Evolutionary conservation across 2,797 vertebrate species (phyloP).

Genomic region (Bryconaethiops microstoma): DNA sequence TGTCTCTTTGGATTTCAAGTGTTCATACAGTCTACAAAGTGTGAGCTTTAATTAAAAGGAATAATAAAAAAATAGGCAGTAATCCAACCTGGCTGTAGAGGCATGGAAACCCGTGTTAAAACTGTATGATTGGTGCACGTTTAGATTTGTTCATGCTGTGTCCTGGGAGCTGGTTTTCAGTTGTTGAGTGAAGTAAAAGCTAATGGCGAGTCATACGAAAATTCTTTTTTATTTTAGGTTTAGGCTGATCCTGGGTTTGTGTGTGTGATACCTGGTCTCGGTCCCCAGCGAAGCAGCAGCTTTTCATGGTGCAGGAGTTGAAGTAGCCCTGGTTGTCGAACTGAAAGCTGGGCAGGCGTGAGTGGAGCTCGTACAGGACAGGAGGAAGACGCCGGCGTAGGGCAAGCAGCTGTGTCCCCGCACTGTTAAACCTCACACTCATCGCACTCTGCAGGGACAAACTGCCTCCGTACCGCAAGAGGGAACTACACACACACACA

Average conservation of each 20-base stretch:
- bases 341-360: conserved; percentile 95
- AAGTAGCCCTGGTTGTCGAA: conserved; percentile 99
- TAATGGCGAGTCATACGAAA: too few species aligned
- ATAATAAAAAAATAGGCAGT: too few species aligned
- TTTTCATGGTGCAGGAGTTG: conserved; percentile 99
- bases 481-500: conserved; percentile 77
- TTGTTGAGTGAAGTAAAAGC: too few species aligned
- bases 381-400: conserved; percentile 93
- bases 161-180: too few species aligned
- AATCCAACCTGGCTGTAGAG: too few species aligned
- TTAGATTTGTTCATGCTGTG: too few species aligned
- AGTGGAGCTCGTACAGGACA: conserved; percentile 96
- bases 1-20: too few species aligned
- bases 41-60: too few species aligned
- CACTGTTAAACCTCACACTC: conserved; percentile 98
- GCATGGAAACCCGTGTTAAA: too few species aligned
- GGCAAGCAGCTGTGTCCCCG: conserved; percentile 92
- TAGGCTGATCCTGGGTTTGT: neutral
- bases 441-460: conserved; percentile 97
- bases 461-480: conserved; percentile 95
- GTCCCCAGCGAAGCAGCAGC: conserved; percentile 98
- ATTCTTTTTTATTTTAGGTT: too few species aligned
- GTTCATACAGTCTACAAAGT: too few species aligned
- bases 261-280: conserved; percentile 86
- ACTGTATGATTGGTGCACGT: too few species aligned